Conservation (phyloP, 2,888 invertebrate genomes). For the Polydrusus tereticollis region DNA sequence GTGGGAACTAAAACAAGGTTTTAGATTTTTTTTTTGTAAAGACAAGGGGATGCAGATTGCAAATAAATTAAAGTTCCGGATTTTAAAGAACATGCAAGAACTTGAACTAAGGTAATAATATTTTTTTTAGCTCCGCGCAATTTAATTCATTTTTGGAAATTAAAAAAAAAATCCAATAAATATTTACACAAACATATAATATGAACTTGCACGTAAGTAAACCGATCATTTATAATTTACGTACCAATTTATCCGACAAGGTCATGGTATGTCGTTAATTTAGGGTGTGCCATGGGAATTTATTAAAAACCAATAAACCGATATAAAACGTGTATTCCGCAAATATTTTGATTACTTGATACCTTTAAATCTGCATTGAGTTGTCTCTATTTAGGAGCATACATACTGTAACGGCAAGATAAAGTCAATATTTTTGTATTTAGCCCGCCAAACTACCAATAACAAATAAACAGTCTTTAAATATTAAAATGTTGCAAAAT, state of each 20-base stretch:
- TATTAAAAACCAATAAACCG: background rate
- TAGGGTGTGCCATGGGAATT: conserved; percentile 13
- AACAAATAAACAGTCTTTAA: too few relatives aligned
- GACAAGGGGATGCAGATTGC: too few relatives aligned
- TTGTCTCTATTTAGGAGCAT: background rate
- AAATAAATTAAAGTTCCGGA: too few relatives aligned
- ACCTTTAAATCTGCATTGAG: background rate
- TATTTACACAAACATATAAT: background rate
- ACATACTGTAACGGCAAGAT: background rate
- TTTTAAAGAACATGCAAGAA: too few relatives aligned
- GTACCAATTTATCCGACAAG: background rate
- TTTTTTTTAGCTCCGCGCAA: too few relatives aligned
- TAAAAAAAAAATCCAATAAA: background rate
- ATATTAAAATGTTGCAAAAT: too few relatives aligned
- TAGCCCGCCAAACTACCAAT: background rate
- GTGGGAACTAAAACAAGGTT: too few relatives aligned
- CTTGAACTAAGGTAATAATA: too few relatives aligned
- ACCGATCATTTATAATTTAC: background rate
- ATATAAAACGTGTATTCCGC: background rate
- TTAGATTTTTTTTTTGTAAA: too few relatives aligned
- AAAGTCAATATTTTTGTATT: background rate
- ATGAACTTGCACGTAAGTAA: background rate
- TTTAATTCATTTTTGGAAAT: too few relatives aligned
- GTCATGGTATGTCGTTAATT: background rate
- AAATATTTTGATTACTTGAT: conserved; percentile 12